phyloP scores from a whole-genome alignment of 2,113 vertebrate species.

The Falco punctatus region DNA sequence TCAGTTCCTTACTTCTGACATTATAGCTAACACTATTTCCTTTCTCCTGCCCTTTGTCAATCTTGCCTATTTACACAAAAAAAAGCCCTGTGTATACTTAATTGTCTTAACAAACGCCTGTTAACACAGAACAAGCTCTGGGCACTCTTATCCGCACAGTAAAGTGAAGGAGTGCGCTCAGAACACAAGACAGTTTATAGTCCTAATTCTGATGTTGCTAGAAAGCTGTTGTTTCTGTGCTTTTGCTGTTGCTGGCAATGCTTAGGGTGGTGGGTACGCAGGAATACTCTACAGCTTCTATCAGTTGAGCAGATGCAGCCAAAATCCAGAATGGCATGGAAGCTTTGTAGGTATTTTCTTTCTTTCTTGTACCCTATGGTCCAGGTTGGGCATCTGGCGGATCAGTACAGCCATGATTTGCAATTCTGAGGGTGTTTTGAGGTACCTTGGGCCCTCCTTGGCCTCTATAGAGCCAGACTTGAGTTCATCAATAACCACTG shows the following conservation, averaged over 20 bases:
- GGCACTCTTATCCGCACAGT: background rate
- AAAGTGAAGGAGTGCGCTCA: background rate
- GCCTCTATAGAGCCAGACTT: background rate
- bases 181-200: background rate
- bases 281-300: background rate
- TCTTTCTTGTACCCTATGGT: background rate
- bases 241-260: background rate
- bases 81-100: background rate
- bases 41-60: background rate
- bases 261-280: background rate
- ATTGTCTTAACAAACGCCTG: background rate
- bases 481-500: background rate
- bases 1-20: conserved; percentile 17
- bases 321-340: background rate
- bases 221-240: background rate
- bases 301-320: background rate
- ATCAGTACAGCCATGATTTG: background rate
- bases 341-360: background rate
- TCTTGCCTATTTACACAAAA: background rate
- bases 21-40: conserved; percentile 22
- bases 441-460: background rate
- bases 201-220: background rate
- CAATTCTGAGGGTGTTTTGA: background rate
- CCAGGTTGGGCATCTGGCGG: background rate
- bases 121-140: background rate